A percentile compares a stretch with the other conserved stretches of the same genome.
phyloP scores from a whole-genome alignment of 2,113 vertebrate genomes.

The Microtus pennsylvanicus region DNA sequence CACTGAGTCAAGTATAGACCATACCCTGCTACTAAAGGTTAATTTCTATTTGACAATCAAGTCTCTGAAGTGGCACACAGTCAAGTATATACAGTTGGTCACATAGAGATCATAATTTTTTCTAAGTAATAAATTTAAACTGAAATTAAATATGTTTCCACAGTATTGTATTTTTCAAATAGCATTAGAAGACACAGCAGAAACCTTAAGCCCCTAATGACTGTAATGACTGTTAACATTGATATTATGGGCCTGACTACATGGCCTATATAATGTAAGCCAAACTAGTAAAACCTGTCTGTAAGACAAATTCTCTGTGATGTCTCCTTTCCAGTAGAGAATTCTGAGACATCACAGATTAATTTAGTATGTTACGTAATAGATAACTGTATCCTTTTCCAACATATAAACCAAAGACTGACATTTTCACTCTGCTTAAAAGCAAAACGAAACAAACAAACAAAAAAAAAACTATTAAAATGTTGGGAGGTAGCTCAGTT shows the following conservation, averaged over 20 bases:
- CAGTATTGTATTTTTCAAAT: neutral
- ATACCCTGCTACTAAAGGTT: neutral
- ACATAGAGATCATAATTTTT: neutral
- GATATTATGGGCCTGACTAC: neutral
- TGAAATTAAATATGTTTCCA: neutral
- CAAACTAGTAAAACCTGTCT: neutral
- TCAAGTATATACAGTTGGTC: neutral
- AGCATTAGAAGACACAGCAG: neutral
- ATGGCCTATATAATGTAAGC: neutral
- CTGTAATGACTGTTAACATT: neutral
- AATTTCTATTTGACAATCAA: slow-evolving; percentile 48
- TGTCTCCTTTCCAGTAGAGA: neutral
- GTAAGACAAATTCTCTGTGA: neutral
- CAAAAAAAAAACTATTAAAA: neutral
- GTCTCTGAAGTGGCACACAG: neutral
- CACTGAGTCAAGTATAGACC: neutral
- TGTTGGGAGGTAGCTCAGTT: neutral
- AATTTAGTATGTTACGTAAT: neutral
- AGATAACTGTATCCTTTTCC: neutral
- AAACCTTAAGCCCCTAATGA: neutral
- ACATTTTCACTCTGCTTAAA: neutral
- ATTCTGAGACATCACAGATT: neutral
- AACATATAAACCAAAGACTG: neutral
- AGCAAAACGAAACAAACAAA: too few relatives aligned
- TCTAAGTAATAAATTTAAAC: slow-evolving; percentile 22